phyloP scores from a whole-genome alignment of 2,113 vertebrate genomes.

The Pongo abelii region DNA sequence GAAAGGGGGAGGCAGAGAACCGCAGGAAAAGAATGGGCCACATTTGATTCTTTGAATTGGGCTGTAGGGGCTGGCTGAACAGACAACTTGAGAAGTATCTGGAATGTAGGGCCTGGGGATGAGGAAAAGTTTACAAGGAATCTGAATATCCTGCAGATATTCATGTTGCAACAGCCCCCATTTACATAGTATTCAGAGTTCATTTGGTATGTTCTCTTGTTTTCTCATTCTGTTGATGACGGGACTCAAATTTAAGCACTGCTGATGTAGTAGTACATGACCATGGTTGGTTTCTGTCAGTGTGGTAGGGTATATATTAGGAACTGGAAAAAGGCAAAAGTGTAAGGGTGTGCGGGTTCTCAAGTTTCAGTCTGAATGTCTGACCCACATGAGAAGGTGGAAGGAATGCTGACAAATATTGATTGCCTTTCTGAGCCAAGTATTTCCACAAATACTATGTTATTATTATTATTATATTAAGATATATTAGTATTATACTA shows the following conservation, averaged over 20 bases:
- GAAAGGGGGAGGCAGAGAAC: slow-evolving; percentile 22
- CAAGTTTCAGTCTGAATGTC: not conserved
- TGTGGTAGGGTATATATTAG: not conserved
- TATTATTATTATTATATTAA: too few relatives aligned
- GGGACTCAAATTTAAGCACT: not conserved
- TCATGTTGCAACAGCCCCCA: not conserved
- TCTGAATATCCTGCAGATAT: not conserved
- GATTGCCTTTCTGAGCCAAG: not conserved
- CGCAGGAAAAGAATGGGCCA: not conserved
- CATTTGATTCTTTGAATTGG: not conserved
- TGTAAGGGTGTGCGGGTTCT: not conserved
- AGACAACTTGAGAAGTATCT: not conserved
- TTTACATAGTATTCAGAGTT: not conserved
- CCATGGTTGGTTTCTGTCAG: not conserved
- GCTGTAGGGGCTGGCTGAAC: not conserved
- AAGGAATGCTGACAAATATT: not conserved
- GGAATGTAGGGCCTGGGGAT: not conserved
- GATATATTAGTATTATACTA: too few relatives aligned
- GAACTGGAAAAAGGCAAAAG: not conserved
- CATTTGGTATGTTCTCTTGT: not conserved
- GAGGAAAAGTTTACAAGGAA: not conserved
- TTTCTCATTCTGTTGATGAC: not conserved
- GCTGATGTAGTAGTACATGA: not conserved
- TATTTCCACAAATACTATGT: not conserved
- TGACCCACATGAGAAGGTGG: not conserved